Conservation (phyloP, 2,113 vertebrate genomes). For the Tenebrosternarchus preto region DNA sequence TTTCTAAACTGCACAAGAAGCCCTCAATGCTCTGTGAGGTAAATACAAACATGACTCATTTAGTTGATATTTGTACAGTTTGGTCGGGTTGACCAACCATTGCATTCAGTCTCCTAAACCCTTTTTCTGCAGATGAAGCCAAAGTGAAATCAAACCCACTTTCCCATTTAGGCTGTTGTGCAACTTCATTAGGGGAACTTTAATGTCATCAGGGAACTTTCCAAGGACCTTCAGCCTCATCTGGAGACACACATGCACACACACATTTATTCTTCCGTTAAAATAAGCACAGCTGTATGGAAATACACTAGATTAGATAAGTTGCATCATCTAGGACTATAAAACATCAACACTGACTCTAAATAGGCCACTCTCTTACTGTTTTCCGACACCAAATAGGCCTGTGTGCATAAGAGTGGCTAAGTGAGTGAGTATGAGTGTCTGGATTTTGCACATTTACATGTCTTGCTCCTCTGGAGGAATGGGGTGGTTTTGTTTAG, state of each 20-base stretch:
- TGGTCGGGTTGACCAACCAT: too few relatives aligned
- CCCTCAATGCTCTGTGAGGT: constrained; percentile 85
- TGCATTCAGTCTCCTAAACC: too few relatives aligned
- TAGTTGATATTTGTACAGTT: not conserved
- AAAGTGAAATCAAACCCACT: constrained; percentile 68
- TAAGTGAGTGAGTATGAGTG: not conserved
- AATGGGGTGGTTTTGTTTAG: too few relatives aligned
- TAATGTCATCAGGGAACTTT: constrained; percentile 87
- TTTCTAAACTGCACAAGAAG: constrained; percentile 84
- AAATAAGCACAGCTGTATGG: too few relatives aligned
- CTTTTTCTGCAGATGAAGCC: not conserved
- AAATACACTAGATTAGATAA: too few relatives aligned
- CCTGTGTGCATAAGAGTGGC: not conserved
- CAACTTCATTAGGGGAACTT: constrained; percentile 84
- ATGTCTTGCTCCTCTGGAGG: too few relatives aligned
- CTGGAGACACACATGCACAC: not conserved
- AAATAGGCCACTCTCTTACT: too few relatives aligned
- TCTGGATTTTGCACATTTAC: not conserved
- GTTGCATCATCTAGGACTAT: too few relatives aligned
- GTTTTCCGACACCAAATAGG: too few relatives aligned
- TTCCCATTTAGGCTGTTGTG: constrained; percentile 88
- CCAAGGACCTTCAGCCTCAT: constrained; percentile 85
- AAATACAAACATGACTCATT: not conserved
- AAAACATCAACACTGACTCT: too few relatives aligned
- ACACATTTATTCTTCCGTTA: too few relatives aligned